A percentile compares a stretch with the other conserved stretches of the same genome.
Conservation (phyloP, 35 echinoderm and acorn worm species). For the Ptychodera flava region DNA sequence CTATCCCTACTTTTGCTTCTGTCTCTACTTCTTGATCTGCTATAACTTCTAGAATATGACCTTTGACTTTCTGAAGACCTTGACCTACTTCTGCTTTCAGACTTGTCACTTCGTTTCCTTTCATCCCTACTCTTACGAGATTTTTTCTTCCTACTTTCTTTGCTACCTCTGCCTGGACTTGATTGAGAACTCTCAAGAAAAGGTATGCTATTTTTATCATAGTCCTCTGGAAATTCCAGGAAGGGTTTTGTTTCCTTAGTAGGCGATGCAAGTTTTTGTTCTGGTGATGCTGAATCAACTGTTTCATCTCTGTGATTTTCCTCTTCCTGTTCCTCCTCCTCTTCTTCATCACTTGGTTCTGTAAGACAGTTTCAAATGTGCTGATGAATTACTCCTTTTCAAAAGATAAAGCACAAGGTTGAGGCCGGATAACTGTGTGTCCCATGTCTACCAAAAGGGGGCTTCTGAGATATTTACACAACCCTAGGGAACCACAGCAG, state of each 20-base stretch:
- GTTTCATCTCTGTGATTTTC: background rate
- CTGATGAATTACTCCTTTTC: too few species aligned
- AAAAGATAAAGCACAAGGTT: too few species aligned
- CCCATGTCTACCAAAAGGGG: too few species aligned
- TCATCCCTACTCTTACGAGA: background rate
- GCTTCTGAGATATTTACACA: too few species aligned
- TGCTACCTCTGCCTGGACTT: background rate
- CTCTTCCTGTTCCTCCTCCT: slow-evolving; percentile 9
- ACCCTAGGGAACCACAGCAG: too few species aligned
- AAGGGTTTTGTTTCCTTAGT: background rate
- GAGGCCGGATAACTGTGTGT: too few species aligned
- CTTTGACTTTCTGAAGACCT: slow-evolving; percentile 2
- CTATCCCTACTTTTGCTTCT: background rate
- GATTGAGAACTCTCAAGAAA: background rate
- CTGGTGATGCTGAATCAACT: background rate
- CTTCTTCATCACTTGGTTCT: slow-evolving; percentile 3
- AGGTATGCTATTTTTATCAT: background rate
- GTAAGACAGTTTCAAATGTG: background rate
- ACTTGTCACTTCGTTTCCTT: background rate
- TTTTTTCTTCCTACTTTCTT: background rate
- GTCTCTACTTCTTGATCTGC: slow-evolving; percentile 14
- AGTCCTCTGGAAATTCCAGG: background rate
- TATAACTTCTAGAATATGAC: background rate
- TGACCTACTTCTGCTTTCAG: slow-evolving; percentile 5
- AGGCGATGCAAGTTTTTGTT: background rate